A percentile compares a stretch with the other conserved stretches of the same genome.
Conservation (phyloP, 1,140 invertebrate species). For the Orius laevigatus region DNA sequence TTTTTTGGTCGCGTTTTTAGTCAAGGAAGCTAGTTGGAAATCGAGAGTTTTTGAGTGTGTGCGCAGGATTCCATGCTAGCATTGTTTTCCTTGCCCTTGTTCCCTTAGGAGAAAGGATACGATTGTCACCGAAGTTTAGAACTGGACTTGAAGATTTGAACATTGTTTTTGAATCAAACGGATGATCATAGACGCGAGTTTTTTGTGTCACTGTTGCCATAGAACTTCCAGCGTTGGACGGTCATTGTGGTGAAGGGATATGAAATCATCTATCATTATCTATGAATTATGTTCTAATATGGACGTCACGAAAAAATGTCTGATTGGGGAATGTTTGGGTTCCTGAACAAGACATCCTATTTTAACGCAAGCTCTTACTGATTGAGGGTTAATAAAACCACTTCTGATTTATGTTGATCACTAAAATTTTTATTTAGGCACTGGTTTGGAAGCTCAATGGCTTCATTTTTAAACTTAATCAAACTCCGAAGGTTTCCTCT, state of each 20-base stretch:
- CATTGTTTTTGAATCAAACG: constrained; percentile 86
- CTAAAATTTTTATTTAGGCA: not conserved
- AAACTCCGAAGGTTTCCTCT: constrained; percentile 76
- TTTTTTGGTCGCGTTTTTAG: constrained; percentile 98
- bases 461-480: constrained; percentile 90
- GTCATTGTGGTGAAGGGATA: constrained; percentile 91
- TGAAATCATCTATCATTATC: constrained; percentile 74
- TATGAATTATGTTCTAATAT: constrained; percentile 76
- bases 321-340: constrained; percentile 98
- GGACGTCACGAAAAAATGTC: constrained; percentile 81
- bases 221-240: constrained; percentile 85
- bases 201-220: constrained; percentile 84
- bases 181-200: constrained; percentile 86
- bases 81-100: no score
- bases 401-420: not conserved
- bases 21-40: constrained; percentile 97
- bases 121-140: constrained; percentile 88
- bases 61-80: constrained; percentile 91
- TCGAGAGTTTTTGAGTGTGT: constrained; percentile 93
- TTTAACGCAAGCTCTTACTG: constrained; percentile 78
- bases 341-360: constrained; percentile 72
- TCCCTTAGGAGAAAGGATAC: constrained; percentile 72
- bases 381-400: constrained; percentile 78
- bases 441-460: constrained; percentile 77
- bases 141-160: constrained; percentile 91